These are phyloP conservation scores for Cetoscarus ocellatus DNA, from an alignment of 2,797 vertebrate genomes.

Conservation along the genomic window DNA sequence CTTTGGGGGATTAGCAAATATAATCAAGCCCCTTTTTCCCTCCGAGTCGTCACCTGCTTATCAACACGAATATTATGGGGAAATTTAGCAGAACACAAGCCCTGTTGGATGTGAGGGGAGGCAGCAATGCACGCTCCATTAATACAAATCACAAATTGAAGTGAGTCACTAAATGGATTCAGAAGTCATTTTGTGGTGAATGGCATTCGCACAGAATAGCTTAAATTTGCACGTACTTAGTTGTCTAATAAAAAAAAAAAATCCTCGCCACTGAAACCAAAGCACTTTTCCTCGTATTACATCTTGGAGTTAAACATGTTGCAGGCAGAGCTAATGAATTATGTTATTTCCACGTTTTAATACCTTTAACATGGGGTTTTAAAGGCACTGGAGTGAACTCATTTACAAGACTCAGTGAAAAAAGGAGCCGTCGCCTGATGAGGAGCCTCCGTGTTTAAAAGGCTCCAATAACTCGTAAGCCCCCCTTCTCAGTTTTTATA, in stretches of 20 bases:
- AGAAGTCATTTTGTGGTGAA: constrained; percentile 70
- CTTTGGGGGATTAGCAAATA: constrained; percentile 81
- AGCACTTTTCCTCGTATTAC: constrained; percentile 61
- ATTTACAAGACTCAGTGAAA: constrained; percentile 67
- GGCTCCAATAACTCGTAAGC: constrained; percentile 75
- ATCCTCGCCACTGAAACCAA: constrained; percentile 50
- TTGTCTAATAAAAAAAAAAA: constrained; percentile 15
- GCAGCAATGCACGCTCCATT: constrained; percentile 62
- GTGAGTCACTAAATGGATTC: constrained; percentile 70
- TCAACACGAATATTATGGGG: constrained; percentile 70
- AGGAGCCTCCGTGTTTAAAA: constrained; percentile 65
- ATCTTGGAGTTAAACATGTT: constrained; percentile 63
- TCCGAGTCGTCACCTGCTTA: constrained; percentile 77
- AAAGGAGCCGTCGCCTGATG: constrained; percentile 55
- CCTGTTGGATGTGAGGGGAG: constrained; percentile 52
- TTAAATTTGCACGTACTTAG: constrained; percentile 55
- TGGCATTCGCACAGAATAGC: constrained; percentile 61
- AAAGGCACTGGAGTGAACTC: constrained; percentile 69
- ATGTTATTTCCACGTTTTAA: constrained; percentile 74
- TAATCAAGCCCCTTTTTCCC: constrained; percentile 74
- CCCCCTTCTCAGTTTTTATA: constrained; percentile 50
- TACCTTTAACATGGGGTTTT: constrained; percentile 72
- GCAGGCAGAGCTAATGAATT: constrained; percentile 74
- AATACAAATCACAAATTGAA: constrained; percentile 73
- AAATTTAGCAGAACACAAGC: constrained; percentile 68